Evolutionary conservation across 2,888 invertebrate genomes (phyloP), one percentile per base, ranked within the genome.

Genomic region (Parnassius glacialis): DNA sequence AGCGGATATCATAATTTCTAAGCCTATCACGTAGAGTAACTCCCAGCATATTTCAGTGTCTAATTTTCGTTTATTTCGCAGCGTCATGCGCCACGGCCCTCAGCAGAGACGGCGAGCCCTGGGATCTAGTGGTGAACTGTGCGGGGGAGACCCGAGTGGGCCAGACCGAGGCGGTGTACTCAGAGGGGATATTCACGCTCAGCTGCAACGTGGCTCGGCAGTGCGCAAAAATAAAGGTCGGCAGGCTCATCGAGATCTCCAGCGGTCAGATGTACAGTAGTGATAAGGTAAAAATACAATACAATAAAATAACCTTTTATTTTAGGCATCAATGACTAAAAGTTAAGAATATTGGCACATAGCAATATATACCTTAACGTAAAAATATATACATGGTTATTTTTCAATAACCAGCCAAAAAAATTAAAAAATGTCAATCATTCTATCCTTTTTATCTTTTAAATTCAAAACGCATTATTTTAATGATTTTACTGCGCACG

Each of bases 61-160:
- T n/a, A 45, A 45, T 45, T n/a, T 10, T 11, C 13, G 11, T 43
- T 10, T 52, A 50, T 44, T 44, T 87, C 89, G 7, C 83, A 97
- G 97, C 93, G 70, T 97, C 97, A 74, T 97, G 97, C 78, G 94
- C 95, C 72, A 93, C 93, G 76, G 97, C 95, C 0, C 95, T 97
- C 75, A 92, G 93, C 61, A 90, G 93, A 1, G 92, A 93, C 57
- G 93, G 92, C 0, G 84, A 83, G 3, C 81, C 81, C 0, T 96
- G 96, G 94, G 95, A 95, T 74, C 94, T 94, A 79, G 96, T 97
- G 54, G 94, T 97, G 65, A 98, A 98, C 88, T 96, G 97, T 81
- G 98, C 98, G 1, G 97, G 96, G 2, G 98, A 98, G 88, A 98
- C 97, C 3, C 95, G 97, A 80, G 94, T 94, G 61, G 96, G 96